Evolutionary conservation across 2,888 invertebrate genomes (phyloP).

Genomic region (Phragmatobia fuliginosa): DNA sequence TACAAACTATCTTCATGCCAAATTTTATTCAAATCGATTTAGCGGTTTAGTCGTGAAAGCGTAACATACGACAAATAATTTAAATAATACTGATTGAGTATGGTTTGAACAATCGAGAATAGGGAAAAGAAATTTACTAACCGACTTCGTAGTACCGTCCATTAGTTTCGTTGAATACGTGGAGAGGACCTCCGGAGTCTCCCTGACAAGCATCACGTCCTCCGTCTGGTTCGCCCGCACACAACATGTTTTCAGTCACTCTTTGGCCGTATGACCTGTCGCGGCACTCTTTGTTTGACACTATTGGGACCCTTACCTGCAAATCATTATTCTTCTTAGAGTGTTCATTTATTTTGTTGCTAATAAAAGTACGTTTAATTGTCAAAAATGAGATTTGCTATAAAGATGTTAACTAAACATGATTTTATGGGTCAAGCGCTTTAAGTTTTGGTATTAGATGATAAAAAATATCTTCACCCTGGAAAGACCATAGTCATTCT

Average conservation of each 20-base stretch:
- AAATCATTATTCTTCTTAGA: not conserved
- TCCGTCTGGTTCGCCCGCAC: slow-evolving; percentile 91
- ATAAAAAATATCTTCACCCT: no score
- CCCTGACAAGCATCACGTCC: slow-evolving; percentile 94
- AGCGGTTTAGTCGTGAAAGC: no score
- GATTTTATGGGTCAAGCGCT: not conserved
- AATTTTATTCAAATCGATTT: no score
- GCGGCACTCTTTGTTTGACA: slow-evolving; percentile 87
- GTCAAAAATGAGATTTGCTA: not conserved
- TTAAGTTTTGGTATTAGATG: not conserved
- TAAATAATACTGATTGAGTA: no score
- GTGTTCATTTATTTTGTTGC: not conserved
- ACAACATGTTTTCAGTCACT: slow-evolving; percentile 93
- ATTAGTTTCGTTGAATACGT: slow-evolving; percentile 84
- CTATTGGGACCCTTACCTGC: slow-evolving; percentile 81
- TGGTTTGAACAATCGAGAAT: no score
- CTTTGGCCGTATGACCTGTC: slow-evolving; percentile 89
- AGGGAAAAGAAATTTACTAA: slow-evolving; percentile 63
- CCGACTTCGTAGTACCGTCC: slow-evolving; percentile 86
- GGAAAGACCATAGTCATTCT: not conserved
- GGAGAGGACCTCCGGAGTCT: slow-evolving; percentile 93
- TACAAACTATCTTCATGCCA: no score
- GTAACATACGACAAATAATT: no score
- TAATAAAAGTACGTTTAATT: not conserved
- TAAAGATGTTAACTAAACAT: not conserved